These are phyloP conservation scores for Ophion costatus DNA, from an alignment of 2,888 invertebrate genomes.

Conservation along the genomic window DNA sequence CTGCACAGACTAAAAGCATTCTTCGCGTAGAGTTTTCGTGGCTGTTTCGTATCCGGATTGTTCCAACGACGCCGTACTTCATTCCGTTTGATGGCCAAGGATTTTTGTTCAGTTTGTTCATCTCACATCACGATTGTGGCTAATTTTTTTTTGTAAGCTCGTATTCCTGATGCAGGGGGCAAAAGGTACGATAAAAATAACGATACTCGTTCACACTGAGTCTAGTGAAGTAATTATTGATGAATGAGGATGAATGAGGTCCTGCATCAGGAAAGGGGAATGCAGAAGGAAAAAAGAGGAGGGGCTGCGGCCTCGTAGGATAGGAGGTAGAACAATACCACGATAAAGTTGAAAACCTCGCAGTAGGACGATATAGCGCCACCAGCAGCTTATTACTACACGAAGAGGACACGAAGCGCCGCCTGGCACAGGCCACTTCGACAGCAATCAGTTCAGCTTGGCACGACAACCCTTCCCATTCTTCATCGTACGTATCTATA, in stretches of 20 bases:
- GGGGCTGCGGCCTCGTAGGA: neutral
- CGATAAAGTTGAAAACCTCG: slow-evolving; percentile 75
- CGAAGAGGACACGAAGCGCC: slow-evolving; percentile 74
- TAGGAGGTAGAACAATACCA: slow-evolving; percentile 35
- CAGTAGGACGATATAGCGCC: slow-evolving; percentile 64
- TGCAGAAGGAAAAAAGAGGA: slow-evolving; percentile 22
- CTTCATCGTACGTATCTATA: slow-evolving; percentile 19
- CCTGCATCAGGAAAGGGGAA: slow-evolving; percentile 64
- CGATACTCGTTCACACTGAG: neutral
- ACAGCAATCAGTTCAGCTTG: slow-evolving; percentile 78
- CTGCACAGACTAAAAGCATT: too few species aligned
- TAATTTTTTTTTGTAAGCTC: neutral
- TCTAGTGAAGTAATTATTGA: neutral
- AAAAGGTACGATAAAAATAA: neutral
- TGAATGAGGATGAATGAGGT: slow-evolving; percentile 51
- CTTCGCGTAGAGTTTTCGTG: too few species aligned
- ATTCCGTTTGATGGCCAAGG: neutral
- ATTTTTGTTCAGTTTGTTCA: neutral
- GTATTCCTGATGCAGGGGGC: too few species aligned
- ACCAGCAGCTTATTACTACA: slow-evolving; percentile 77
- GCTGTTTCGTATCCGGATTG: too few species aligned
- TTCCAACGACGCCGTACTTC: too few species aligned
- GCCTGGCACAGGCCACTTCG: slow-evolving; percentile 80
- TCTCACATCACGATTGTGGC: neutral
- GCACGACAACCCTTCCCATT: slow-evolving; percentile 75